A percentile compares a stretch with the other conserved stretches of the same genome.
phyloP scores from a whole-genome alignment of 2,797 vertebrate genomes.

The Rhinella marina region DNA sequence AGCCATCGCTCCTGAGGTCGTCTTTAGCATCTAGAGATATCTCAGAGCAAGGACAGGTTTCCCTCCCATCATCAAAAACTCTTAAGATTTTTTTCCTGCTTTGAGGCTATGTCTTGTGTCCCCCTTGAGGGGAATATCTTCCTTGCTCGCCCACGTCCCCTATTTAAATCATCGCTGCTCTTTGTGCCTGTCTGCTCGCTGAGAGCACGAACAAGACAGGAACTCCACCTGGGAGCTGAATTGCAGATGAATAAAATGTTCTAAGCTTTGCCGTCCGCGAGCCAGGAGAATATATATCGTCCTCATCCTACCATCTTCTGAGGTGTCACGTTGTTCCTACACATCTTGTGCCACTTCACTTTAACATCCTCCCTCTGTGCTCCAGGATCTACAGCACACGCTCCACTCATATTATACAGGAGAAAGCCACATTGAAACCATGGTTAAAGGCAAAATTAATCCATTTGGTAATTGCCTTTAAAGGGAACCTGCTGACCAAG shows the following conservation, averaged over 20 bases:
- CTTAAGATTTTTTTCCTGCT: conserved; percentile 18
- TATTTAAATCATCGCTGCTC: conserved; percentile 51
- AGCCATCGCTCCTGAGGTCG: neutral
- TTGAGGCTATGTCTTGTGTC: conserved; percentile 24
- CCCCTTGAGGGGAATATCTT: conserved; percentile 35
- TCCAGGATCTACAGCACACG: neutral
- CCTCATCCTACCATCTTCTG: conserved; percentile 28
- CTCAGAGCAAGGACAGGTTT: neutral
- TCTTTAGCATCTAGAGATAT: neutral
- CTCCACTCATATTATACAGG: neutral
- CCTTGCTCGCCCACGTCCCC: conserved; percentile 9
- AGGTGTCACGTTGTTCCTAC: conserved; percentile 46
- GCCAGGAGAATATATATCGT: conserved; percentile 30
- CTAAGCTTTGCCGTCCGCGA: neutral
- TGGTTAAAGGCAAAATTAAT: neutral
- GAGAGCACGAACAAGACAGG: conserved; percentile 37
- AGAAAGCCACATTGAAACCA: neutral
- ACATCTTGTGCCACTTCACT: conserved; percentile 22
- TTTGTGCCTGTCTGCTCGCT: conserved; percentile 40
- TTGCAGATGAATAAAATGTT: conserved; percentile 55
- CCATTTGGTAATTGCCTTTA: neutral
- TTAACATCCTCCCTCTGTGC: conserved; percentile 17
- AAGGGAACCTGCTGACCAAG: neutral
- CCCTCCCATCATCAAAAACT: neutral
- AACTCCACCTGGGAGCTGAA: conserved; percentile 47